These are phyloP conservation scores for Holothuria scabra DNA, from an alignment of 53 echinoderm and acorn worm genomes.

Conservation along the genomic window DNA sequence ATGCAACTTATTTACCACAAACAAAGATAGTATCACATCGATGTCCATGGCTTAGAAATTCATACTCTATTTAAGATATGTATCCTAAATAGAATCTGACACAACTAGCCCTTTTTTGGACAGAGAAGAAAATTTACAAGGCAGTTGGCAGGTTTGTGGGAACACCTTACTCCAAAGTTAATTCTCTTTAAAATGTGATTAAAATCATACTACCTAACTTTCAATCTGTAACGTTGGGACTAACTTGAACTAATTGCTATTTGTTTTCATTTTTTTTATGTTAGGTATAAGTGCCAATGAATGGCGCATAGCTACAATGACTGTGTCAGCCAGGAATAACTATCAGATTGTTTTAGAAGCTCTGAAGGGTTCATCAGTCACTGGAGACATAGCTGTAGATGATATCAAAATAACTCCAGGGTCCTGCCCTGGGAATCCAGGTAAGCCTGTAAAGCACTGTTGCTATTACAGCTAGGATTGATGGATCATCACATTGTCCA, in stretches of 20 bases:
- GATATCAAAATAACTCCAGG: constrained; percentile 69
- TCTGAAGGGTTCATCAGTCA: constrained; percentile 31
- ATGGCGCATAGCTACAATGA: constrained; percentile 80
- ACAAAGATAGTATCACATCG: too few relatives aligned
- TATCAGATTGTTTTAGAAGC: constrained; percentile 84
- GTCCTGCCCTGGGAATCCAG: constrained; percentile 56
- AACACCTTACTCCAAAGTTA: neutral
- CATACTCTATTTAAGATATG: neutral
- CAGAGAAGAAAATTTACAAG: constrained; percentile 45
- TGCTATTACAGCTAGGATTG: too few relatives aligned
- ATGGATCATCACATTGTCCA: too few relatives aligned
- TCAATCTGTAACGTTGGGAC: too few relatives aligned
- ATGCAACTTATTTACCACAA: too few relatives aligned
- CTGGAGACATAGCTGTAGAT: constrained; percentile 87
- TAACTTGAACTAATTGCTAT: too few relatives aligned
- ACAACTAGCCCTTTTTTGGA: constrained; percentile 58
- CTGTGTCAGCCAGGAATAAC: constrained; percentile 70
- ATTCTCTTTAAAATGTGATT: too few relatives aligned
- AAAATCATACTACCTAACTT: too few relatives aligned
- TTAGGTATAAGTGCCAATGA: constrained; percentile 67
- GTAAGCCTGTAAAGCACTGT: neutral
- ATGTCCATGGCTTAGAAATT: too few relatives aligned
- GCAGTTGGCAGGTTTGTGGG: too few relatives aligned
- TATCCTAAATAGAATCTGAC: constrained; percentile 38
- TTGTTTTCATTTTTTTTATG: neutral